Evolutionary conservation across 1,140 invertebrate genomes (phyloP), one percentile per base, ranked within the genome.

Genomic region (Theocolax elegans): DNA sequence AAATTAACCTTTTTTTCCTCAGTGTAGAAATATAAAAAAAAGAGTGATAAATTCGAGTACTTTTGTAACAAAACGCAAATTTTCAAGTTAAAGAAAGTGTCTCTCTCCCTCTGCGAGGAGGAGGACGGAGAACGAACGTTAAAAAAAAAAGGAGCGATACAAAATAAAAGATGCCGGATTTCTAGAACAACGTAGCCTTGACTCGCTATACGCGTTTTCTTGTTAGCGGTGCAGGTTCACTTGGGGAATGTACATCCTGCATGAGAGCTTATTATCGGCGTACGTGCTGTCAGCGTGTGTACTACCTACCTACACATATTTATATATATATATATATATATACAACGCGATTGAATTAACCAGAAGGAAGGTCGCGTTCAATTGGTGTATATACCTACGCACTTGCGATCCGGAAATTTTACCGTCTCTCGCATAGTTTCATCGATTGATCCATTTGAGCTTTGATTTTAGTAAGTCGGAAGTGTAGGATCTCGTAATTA

Each of bases 121-220:
- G n/a, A n/a, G n/a, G n/a, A n/a, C n/a, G n/a, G n/a, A n/a, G n/a
- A n/a, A n/a, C n/a, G n/a, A 3, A 0, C 2, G 46, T 21, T 21
- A 12, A 3, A 2, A 8, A 23, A 38, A 58, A 25, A 71, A 27
- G 42, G 48, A 60, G 21, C 12, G 35, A 27, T 49, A 15, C 21
- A 63, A 74, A 51, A 71, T 75, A 72, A 76, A 54, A 73, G 60
- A 76, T 72, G 49, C 66, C 74, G 67, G 76, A 75, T 79, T 78
- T 79, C 69, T 79, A 79, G 75, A 78, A 67, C 73, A 77, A 76
- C 58, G 67, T 56, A 74, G 73, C 77, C 78, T 81, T 80, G 77
- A 75, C 73, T 80, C 62, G 59, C 54, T 59, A 48, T 72, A 73
- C 75, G 70, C 72, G 75, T 73, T 66, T 74, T 74, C 71, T 79